A percentile compares a stretch with the other conserved stretches of the same genome.
Evolutionary conservation across 2,888 invertebrate genomes (phyloP).

Genomic region (Panzeria rudis): DNA sequence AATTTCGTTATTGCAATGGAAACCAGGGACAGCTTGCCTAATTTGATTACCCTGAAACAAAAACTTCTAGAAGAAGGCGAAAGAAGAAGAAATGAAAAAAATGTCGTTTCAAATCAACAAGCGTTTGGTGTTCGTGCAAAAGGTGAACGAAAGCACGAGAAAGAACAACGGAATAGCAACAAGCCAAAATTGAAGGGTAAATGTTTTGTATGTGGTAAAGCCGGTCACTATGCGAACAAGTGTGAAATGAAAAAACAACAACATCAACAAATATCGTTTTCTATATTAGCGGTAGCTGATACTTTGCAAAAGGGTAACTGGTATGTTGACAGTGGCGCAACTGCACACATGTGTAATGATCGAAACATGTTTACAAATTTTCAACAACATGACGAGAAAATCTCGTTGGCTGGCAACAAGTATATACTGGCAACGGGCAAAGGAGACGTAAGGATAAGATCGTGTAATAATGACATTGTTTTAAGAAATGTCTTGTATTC

Average conservation of each 20-base stretch:
- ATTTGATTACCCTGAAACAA: constrained; percentile 12
- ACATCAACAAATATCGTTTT: neutral
- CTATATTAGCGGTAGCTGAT: neutral
- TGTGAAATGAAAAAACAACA: neutral
- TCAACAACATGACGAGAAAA: constrained; percentile 4
- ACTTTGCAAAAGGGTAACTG: neutral
- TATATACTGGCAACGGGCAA: constrained; percentile 33
- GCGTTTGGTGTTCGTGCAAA: neutral
- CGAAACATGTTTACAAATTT: constrained; percentile 1
- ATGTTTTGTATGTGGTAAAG: constrained; percentile 31
- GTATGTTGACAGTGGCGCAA: constrained; percentile 1
- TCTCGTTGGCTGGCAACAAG: neutral
- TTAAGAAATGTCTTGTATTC: constrained; percentile 53
- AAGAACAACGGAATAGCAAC: neutral
- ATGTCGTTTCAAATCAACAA: neutral
- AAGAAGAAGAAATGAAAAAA: neutral
- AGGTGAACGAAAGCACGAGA: too few relatives aligned
- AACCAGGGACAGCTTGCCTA: constrained; percentile 49
- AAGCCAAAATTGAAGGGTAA: neutral
- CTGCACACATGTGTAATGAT: neutral
- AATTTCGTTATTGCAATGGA: constrained; percentile 58
- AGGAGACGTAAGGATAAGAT: constrained; percentile 35
- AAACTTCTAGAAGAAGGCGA: constrained; percentile 54
- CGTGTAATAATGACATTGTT: constrained; percentile 1
- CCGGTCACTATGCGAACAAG: constrained; percentile 16